phyloP scores from a whole-genome alignment of 2,888 invertebrate genomes.

The Deilephila elpenor region DNA sequence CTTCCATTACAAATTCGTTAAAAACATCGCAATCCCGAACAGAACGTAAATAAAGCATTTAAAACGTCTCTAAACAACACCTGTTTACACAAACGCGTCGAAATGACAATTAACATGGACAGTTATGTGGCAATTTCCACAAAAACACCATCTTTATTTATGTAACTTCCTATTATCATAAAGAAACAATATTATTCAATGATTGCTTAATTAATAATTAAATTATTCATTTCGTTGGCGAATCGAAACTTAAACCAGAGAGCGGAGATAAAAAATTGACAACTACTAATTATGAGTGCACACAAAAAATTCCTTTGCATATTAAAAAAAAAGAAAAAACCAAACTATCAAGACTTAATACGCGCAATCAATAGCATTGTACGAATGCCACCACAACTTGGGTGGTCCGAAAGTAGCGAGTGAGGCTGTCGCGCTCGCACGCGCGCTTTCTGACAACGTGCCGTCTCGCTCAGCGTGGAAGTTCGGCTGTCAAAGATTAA shows the following conservation, averaged over 20 bases:
- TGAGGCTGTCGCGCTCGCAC: conserved; percentile 50
- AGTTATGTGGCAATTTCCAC: conserved; percentile 26
- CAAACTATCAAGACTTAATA: conserved; percentile 70
- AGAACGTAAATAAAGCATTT: background rate
- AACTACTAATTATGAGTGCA: conserved; percentile 40
- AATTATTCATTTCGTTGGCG: conserved; percentile 26
- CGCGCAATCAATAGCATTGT: conserved; percentile 61
- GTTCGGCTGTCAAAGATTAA: conserved; percentile 61
- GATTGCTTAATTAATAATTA: conserved; percentile 25
- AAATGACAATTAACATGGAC: conserved; percentile 20
- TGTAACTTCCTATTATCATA: conserved; percentile 21
- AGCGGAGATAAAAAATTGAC: conserved; percentile 40
- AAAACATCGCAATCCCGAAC: background rate
- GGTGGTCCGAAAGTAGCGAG: conserved; percentile 69
- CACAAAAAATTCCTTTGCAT: conserved; percentile 43
- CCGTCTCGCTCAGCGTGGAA: conserved; percentile 42
- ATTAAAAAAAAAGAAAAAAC: conserved; percentile 51
- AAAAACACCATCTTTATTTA: conserved; percentile 10
- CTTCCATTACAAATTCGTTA: conserved; percentile 7
- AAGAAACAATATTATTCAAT: conserved; percentile 28
- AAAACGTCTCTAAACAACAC: conserved; percentile 19
- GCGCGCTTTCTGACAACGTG: conserved; percentile 30
- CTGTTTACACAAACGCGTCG: conserved; percentile 24
- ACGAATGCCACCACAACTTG: conserved; percentile 73
- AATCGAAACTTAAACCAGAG: conserved; percentile 23